Base-by-base conservation (phyloP, 2,797 vertebrate genomes). In the Galaxias olidus region DNA sequence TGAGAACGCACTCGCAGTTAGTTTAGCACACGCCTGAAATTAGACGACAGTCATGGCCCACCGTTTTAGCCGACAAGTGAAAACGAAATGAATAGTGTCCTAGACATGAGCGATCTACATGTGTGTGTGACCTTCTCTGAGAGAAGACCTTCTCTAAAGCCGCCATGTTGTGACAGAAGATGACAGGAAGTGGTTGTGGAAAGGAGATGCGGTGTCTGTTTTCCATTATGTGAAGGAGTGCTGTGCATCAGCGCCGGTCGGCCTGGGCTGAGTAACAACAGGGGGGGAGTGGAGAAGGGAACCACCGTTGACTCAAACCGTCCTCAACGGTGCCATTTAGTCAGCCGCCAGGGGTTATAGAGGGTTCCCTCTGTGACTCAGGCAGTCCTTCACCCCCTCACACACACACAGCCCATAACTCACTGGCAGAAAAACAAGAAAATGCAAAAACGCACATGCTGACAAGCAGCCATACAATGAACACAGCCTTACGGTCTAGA, bases 151-250 rank as follows among this genome's bases (percentile, higher is more conserved):
- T 60, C 9, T 9, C 18, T 61, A 42, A 10, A 69, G 56, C 69
- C 63, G 55, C 72, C 60, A 75, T 40, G 18, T 2, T 0, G 11
- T 46, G 56, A 61, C 51, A 52, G n/a, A 19, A 74, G 15, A 63
- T 15, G 70, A 59, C 68, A 73, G 73, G 69, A 84, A 69, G 75
- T 79, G 65, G 64, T 69, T 41, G 71, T 56, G 73, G 1, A 51
- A 52, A 13, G 49, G 41, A 61, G 14, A 13, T 48, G 1, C 10
- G 20, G 19, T 71, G 76, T 59, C 68, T 80, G 58, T n/a, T 61
- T 43, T 59, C 51, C 40, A 8, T 53, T 41, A 4, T 51, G 68
- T 64, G 59, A 57, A 56, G n/a, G 64, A 71, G 44, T 51, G 15
- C 12, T 45, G 55, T 12, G 14, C n/a, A 42, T n/a, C 20, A 63